Evolutionary conservation across 2,888 invertebrate species (phyloP).

Genomic region (Drosophila antonietae): DNA sequence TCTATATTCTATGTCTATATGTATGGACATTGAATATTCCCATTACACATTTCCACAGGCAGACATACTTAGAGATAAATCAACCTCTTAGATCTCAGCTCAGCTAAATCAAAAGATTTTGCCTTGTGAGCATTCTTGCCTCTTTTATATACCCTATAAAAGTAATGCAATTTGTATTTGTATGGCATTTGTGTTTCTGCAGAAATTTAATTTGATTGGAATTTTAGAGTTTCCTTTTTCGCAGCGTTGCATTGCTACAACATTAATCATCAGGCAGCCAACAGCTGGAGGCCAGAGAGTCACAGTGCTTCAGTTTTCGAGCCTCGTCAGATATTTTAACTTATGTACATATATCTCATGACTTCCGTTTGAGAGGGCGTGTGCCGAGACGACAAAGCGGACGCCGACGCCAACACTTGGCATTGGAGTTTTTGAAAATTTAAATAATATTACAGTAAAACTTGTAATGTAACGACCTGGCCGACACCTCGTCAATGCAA

Average conservation of each 20-base stretch:
- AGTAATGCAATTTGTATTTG: neutral
- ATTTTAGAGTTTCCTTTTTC: conserved; percentile 3
- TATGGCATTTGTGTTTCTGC: neutral
- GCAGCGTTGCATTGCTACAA: neutral
- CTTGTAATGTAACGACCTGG: conserved; percentile 58
- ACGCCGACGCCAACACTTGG: neutral
- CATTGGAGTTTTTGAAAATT: conserved; percentile 42
- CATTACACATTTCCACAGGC: too few relatives aligned
- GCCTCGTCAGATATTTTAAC: conserved; percentile 13
- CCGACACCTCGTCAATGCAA: conserved; percentile 53
- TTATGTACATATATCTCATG: conserved; percentile 14
- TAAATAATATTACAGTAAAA: conserved; percentile 56
- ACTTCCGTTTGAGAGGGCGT: conserved; percentile 36
- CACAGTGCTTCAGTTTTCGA: conserved; percentile 17
- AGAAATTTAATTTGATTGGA: neutral
- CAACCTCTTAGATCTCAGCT: too few relatives aligned
- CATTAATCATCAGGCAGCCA: conserved; percentile 14
- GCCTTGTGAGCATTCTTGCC: neutral
- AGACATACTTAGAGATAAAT: too few relatives aligned
- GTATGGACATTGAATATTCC: too few relatives aligned
- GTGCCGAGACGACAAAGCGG: conserved; percentile 11
- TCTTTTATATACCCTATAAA: neutral
- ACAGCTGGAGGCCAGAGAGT: neutral
- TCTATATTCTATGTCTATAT: too few relatives aligned
- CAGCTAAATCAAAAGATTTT: neutral